Percentiles rank a stretch among this genome's conserved stretches.
Evolutionary conservation across 1,140 invertebrate species (phyloP).

Genomic region (Grapholita molesta): DNA sequence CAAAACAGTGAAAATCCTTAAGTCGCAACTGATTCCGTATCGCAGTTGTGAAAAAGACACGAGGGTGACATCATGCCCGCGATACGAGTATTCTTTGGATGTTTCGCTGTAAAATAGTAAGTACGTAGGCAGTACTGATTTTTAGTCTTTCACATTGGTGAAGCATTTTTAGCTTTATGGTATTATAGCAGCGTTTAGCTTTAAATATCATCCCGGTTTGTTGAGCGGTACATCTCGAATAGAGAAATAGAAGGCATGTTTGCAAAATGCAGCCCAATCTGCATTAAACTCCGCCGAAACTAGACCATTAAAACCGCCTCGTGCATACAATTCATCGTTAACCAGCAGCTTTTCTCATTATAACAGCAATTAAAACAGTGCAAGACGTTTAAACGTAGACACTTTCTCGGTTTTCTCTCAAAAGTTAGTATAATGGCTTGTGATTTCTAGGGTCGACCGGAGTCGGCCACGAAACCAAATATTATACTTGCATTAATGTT

Average conservation of each 20-base stretch:
- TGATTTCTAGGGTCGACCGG: background rate
- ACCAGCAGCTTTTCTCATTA: background rate
- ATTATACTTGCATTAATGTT: background rate
- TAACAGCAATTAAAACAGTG: constrained; percentile 2
- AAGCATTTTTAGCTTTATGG: too few relatives aligned
- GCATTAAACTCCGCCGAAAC: background rate
- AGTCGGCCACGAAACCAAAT: background rate
- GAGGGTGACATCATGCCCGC: too few relatives aligned
- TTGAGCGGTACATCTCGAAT: too few relatives aligned
- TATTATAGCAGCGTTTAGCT: too few relatives aligned
- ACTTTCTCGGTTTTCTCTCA: background rate
- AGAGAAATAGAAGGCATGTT: background rate
- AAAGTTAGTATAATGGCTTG: background rate
- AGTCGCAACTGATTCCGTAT: too few relatives aligned
- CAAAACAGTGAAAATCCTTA: too few relatives aligned
- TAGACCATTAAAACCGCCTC: background rate
- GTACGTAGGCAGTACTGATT: too few relatives aligned
- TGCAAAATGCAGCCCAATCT: background rate
- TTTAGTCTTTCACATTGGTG: too few relatives aligned
- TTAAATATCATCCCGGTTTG: too few relatives aligned
- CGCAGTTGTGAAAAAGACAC: too few relatives aligned
- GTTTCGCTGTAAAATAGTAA: too few relatives aligned
- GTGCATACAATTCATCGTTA: background rate
- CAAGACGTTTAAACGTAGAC: background rate
- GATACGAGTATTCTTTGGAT: too few relatives aligned